Conservation (phyloP, 1,140 invertebrate species). For the Sinonovacula constricta region DNA sequence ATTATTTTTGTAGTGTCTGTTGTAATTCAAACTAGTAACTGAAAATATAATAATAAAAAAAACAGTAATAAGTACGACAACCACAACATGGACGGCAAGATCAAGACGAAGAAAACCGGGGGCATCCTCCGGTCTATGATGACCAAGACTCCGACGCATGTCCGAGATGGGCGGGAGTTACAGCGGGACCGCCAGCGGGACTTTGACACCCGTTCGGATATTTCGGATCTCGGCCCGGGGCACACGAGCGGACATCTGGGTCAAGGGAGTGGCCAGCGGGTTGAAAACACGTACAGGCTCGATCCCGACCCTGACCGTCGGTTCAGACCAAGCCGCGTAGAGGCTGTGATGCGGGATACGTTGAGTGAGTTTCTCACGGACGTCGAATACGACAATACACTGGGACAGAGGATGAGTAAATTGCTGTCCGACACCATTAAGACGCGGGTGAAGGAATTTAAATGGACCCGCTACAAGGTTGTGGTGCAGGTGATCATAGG, state of each 20-base stretch:
- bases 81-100: too few species aligned
- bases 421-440: constrained; percentile 54
- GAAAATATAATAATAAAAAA: too few species aligned
- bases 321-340: constrained; percentile 45
- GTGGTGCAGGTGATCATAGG: constrained; percentile 59
- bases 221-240: constrained; percentile 3
- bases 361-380: constrained; percentile 37
- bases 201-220: constrained; percentile 32
- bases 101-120: too few species aligned
- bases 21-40: too few species aligned
- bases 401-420: constrained; percentile 39
- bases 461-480: constrained; percentile 58
- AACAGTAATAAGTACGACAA: too few species aligned
- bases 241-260: too few species aligned
- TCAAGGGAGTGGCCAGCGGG: too few species aligned
- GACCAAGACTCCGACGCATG: constrained; percentile 43
- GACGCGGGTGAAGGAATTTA: constrained; percentile 54
- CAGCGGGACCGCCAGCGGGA: constrained; percentile 23
- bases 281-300: constrained; percentile 56
- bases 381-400: constrained; percentile 44
- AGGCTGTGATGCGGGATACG: constrained; percentile 40
- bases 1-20: too few species aligned
- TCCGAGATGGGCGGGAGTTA: constrained; percentile 27
- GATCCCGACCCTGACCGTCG: constrained; percentile 37
- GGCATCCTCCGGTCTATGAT: constrained; percentile 32